A percentile compares a stretch with the other conserved stretches of the same genome.
These are phyloP conservation scores for Diacarnus erythraeanus DNA, from an alignment of 37 sponge, comb jelly and placozoan genomes.

Conservation along the genomic window DNA sequence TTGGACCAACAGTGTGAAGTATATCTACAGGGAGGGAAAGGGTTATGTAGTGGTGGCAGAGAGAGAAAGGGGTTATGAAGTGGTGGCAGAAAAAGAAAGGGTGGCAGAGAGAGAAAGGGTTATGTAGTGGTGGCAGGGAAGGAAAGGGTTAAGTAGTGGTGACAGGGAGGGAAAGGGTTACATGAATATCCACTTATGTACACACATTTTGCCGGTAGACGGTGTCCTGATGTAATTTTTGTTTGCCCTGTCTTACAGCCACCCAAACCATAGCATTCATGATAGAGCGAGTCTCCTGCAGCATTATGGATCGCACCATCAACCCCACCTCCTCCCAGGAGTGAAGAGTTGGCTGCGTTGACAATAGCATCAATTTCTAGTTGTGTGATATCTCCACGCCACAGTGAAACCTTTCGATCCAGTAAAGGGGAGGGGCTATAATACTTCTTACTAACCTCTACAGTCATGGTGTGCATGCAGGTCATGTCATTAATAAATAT, in stretches of 20 bases:
- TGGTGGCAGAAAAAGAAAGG: not conserved
- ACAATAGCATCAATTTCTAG: constrained; percentile 96
- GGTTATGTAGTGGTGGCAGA: no score
- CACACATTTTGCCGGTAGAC: constrained; percentile 87
- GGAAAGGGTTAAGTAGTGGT: not conserved
- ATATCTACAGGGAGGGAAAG: no score
- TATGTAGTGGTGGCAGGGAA: no score
- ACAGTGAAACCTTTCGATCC: constrained; percentile 77
- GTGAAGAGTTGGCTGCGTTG: constrained; percentile 92
- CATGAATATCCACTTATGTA: not conserved
- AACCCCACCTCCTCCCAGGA: constrained; percentile 96
- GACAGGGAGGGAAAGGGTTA: no score
- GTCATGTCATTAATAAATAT: not conserved
- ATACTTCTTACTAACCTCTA: no score
- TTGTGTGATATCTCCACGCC: constrained; percentile 89
- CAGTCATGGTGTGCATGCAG: not conserved
- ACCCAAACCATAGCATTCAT: constrained; percentile 69
- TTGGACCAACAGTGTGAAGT: constrained; percentile 91
- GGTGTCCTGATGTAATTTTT: constrained; percentile 69
- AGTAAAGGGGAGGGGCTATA: constrained; percentile 18
- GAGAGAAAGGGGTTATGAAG: no score
- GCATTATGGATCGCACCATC: constrained; percentile 93
- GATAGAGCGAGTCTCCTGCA: constrained; percentile 61
- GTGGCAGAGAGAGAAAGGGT: no score
- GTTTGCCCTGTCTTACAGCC: constrained; percentile 82